Base-by-base conservation (phyloP, 2,797 vertebrate species). In the Chromobotia macracanthus region DNA sequence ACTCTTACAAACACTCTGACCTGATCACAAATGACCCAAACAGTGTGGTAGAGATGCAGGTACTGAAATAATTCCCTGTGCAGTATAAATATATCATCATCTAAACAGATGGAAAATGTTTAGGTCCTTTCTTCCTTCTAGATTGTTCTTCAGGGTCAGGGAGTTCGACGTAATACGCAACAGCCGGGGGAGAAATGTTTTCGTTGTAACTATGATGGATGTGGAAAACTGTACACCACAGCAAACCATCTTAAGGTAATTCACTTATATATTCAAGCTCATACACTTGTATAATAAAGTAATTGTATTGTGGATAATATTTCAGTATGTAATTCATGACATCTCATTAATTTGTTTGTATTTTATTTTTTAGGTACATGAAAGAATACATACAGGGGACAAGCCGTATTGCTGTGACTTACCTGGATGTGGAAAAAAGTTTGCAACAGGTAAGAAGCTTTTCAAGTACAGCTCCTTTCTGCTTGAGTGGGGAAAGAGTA, bases 211-310 rank as follows among this genome's bases (percentile, higher is more conserved):
- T 96, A 97, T 0, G 96, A 99, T 3, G 97, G 96, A 77, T 99
- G 97, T 89, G 97, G 97, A 72, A 99, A 98, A 82, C 93, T 99
- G 25, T 99, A 99, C 87, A 99, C 97, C 51, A 99, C 97, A 28
- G 97, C 97, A 79, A 96, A 99, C 86, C 97, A 99, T 87, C 96
- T 99, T 0, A 99, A 98, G 95, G 97, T 95, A 25, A 35, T 48
- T 64, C 3, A 35, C 35, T 58, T 76, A 11, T 60, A 6, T 51
- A 70, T 64, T 76, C 68, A 21, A 18, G 58, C 69, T 44, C 1
- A 19, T 60, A 23, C n/a, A n/a, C n/a, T n/a, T n/a, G n/a, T n/a
- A n/a, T n/a, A n/a, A n/a, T n/a, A n/a, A n/a, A n/a, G n/a, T n/a
- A n/a, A n/a, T n/a, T n/a, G n/a, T n/a, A n/a, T n/a, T n/a, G n/a